These are phyloP conservation scores for Mythimna lalbum DNA, from an alignment of 2,888 invertebrate genomes.

Conservation along the genomic window DNA sequence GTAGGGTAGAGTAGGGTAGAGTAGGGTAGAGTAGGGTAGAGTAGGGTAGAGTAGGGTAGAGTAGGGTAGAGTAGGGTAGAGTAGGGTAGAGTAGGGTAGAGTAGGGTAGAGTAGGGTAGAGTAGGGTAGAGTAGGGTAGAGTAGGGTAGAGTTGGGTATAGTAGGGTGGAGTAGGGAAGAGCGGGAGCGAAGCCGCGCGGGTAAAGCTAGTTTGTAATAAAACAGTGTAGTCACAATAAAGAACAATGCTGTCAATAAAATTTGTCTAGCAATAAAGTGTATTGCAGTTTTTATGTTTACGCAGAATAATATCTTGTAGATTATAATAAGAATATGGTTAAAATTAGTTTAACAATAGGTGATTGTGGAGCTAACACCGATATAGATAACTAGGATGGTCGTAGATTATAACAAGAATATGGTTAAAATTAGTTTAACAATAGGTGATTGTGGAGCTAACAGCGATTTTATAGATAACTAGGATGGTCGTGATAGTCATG, in stretches of 20 bases:
- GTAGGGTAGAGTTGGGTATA: too few species aligned
- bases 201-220: neutral
- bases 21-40: too few species aligned
- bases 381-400: neutral
- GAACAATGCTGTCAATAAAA: neutral
- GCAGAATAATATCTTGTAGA: neutral
- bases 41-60: too few species aligned
- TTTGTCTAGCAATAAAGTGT: neutral
- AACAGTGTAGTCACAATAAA: neutral
- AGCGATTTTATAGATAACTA: neutral
- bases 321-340: neutral
- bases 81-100: too few species aligned
- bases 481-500: neutral
- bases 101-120: too few species aligned
- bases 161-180: too few species aligned
- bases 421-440: constrained; percentile 3
- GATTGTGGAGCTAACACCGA: neutral
- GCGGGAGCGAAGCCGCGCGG: too few species aligned
- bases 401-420: constrained; percentile 1
- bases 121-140: too few species aligned
- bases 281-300: neutral
- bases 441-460: neutral
- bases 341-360: constrained; percentile 3
- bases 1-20: too few species aligned
- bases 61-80: too few species aligned